phyloP scores from a whole-genome alignment of 2,113 vertebrate genomes.

The Rhagologus leucostigma region DNA sequence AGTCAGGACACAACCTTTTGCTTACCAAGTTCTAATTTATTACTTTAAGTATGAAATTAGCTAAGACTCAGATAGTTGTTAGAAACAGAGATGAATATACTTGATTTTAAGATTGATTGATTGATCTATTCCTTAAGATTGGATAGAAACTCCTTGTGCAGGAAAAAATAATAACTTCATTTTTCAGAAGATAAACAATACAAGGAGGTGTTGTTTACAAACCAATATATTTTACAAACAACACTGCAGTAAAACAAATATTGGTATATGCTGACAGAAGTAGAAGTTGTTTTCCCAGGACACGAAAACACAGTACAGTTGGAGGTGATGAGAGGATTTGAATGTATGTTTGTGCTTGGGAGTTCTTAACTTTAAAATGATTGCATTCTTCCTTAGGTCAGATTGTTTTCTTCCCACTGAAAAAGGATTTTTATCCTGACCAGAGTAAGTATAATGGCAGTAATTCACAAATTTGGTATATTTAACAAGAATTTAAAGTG shows the following conservation, averaged over 20 bases:
- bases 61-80: background rate
- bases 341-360: background rate
- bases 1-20: background rate
- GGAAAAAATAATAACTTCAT: background rate
- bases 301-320: background rate
- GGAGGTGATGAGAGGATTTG: background rate
- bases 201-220: no score
- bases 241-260: background rate
- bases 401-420: background rate
- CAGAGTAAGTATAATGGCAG: background rate
- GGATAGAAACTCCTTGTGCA: background rate
- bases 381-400: background rate
- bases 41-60: background rate
- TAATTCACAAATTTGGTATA: background rate
- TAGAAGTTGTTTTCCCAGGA: background rate
- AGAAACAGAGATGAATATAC: background rate
- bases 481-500: background rate
- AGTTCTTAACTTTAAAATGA: background rate
- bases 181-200: background rate
- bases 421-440: background rate
- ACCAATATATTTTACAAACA: no score
- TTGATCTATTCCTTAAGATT: background rate
- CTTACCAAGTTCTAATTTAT: background rate
- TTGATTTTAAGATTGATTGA: background rate
- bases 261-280: background rate